phyloP scores from a whole-genome alignment of 2,113 vertebrate genomes.

The Amphilophus citrinellus region DNA sequence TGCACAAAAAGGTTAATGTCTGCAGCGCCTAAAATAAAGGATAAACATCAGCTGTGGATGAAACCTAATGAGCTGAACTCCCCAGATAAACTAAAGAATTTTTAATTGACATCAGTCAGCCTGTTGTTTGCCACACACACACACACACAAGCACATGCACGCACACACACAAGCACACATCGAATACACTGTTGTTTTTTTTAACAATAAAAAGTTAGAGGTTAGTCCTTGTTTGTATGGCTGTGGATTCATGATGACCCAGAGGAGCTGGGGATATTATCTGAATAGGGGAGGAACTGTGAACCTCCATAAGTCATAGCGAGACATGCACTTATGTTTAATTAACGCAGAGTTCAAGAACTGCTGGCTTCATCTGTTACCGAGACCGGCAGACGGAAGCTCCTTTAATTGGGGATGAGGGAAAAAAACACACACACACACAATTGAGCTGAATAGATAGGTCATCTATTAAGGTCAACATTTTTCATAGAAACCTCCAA shows the following conservation, averaged over 20 bases:
- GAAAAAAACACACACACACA: conserved; percentile 6
- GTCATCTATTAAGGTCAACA: conserved; percentile 72
- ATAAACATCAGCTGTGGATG: conserved; percentile 48
- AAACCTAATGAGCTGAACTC: conserved; percentile 69
- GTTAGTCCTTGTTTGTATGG: conserved; percentile 47
- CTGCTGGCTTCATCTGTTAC: conserved; percentile 63
- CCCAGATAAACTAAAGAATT: conserved; percentile 38
- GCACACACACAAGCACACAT: neutral
- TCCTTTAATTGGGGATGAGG: conserved; percentile 73
- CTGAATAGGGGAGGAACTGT: conserved; percentile 30
- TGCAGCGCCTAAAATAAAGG: conserved; percentile 39
- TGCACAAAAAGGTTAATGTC: conserved; percentile 9
- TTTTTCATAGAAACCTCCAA: conserved; percentile 65
- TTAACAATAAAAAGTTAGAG: conserved; percentile 12
- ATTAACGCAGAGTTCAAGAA: conserved; percentile 77
- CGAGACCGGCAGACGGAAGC: conserved; percentile 54
- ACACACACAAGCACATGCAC: conserved; percentile 24
- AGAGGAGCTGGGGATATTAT: conserved; percentile 50
- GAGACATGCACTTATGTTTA: conserved; percentile 75
- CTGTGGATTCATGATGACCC: conserved; percentile 32
- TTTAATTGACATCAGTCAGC: conserved; percentile 73
- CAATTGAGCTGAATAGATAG: conserved; percentile 64
- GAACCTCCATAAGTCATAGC: conserved; percentile 48
- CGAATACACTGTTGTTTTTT: conserved; percentile 35
- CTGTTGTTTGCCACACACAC: conserved; percentile 28